These are phyloP conservation scores for Chalcis sispes DNA, from an alignment of 2,888 invertebrate species.

Conservation along the genomic window DNA sequence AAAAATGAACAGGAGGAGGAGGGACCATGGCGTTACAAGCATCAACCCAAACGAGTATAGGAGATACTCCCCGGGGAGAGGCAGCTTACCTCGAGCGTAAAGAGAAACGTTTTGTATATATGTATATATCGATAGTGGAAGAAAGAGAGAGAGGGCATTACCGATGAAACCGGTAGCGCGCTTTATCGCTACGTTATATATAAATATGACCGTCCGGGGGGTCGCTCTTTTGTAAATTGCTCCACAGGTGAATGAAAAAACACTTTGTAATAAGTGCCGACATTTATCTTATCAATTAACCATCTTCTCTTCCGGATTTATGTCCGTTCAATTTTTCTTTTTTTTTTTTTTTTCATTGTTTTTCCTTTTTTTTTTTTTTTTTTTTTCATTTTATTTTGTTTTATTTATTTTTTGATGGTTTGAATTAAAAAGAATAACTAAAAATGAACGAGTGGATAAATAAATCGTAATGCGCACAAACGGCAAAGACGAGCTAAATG, in stretches of 20 bases:
- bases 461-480: too few species aligned
- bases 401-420: too few species aligned
- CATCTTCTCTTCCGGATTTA: too few species aligned
- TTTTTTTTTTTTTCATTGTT: too few species aligned
- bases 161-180: neutral
- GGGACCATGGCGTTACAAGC: too few species aligned
- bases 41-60: conserved; percentile 2
- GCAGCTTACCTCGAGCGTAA: conserved; percentile 11
- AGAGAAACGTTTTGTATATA: conserved; percentile 11
- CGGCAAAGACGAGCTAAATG: too few species aligned
- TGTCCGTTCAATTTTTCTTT: too few species aligned
- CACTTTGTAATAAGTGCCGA: neutral
- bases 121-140: neutral
- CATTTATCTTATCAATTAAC: conserved; percentile 21
- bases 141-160: neutral
- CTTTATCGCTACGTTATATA: neutral
- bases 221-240: conserved; percentile 20
- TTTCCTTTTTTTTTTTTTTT: too few species aligned
- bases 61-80: conserved; percentile 33
- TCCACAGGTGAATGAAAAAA: neutral
- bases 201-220: conserved; percentile 39
- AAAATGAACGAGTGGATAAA: too few species aligned
- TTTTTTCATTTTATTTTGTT: too few species aligned
- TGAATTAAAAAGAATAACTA: too few species aligned
- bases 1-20: too few species aligned